phyloP scores from a whole-genome alignment of 2,888 invertebrate species.

The Apodemia duryi region DNA sequence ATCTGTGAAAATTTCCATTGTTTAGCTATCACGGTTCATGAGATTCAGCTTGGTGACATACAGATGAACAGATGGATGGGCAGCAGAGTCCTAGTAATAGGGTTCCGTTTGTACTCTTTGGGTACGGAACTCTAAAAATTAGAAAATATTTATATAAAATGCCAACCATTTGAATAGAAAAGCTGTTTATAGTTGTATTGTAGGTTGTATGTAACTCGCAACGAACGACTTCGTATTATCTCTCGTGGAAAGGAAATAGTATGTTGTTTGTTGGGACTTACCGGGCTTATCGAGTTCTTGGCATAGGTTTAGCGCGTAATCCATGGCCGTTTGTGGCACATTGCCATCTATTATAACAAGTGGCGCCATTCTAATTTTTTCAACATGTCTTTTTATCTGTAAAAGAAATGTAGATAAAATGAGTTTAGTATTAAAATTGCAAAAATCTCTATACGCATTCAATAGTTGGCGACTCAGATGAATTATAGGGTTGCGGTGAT shows the following conservation, averaged over 20 bases:
- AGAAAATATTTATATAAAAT: no score
- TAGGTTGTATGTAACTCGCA: neutral
- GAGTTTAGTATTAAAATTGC: neutral
- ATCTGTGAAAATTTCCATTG: no score
- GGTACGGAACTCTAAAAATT: no score
- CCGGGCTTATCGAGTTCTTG: conserved; percentile 82
- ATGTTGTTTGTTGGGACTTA: conserved; percentile 51
- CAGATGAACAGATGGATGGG: no score
- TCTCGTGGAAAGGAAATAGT: conserved; percentile 11
- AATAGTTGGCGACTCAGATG: no score
- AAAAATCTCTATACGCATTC: neutral
- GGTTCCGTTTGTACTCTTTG: no score
- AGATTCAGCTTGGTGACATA: no score
- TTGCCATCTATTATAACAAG: conserved; percentile 93
- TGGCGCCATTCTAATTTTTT: conserved; percentile 81
- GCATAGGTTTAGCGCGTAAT: conserved; percentile 81
- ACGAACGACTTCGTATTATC: conserved; percentile 3
- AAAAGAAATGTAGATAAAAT: conserved; percentile 30
- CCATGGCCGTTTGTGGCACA: conserved; percentile 83
- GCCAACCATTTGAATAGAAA: no score
- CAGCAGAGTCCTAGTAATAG: no score
- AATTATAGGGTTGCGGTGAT: no score
- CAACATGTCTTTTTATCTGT: conserved; percentile 81
- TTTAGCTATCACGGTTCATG: no score
- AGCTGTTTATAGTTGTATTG: neutral